Evolutionary conservation across 2,113 vertebrate species (phyloP).

Genomic region (Barbus barbus): DNA sequence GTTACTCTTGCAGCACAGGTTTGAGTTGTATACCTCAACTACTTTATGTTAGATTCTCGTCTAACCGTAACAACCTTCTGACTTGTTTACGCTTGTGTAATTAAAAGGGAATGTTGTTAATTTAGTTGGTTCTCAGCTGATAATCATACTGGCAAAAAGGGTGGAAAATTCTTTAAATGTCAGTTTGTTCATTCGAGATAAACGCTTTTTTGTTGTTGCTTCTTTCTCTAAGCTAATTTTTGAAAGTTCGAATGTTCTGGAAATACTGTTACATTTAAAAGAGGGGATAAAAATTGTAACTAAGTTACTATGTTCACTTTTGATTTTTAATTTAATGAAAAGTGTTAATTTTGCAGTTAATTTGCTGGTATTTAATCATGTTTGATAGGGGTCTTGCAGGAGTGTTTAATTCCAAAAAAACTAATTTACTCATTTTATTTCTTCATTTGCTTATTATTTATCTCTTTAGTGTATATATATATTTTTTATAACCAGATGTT

Average conservation of each 20-base stretch:
- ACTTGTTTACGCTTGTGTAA: no score
- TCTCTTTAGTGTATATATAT: background rate
- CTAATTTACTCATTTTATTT: background rate
- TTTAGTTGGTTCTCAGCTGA: no score
- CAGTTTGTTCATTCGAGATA: background rate
- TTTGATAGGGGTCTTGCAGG: background rate
- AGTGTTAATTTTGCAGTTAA: background rate
- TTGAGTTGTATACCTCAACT: no score
- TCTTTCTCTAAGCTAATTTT: no score
- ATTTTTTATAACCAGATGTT: background rate
- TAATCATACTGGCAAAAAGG: background rate
- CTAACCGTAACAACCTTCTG: no score
- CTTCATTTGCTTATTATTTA: background rate
- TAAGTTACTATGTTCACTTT: background rate
- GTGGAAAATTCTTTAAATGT: no score
- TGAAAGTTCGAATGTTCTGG: no score
- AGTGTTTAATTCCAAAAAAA: background rate
- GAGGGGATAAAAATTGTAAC: background rate
- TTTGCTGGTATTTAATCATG: background rate
- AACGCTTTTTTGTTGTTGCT: no score
- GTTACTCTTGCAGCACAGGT: background rate
- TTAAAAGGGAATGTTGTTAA: no score
- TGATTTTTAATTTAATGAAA: background rate
- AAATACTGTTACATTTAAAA: no score
- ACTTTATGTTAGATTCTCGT: no score